Base-by-base conservation (phyloP, 1,140 invertebrate species). In the Dinoponera quadriceps region DNA sequence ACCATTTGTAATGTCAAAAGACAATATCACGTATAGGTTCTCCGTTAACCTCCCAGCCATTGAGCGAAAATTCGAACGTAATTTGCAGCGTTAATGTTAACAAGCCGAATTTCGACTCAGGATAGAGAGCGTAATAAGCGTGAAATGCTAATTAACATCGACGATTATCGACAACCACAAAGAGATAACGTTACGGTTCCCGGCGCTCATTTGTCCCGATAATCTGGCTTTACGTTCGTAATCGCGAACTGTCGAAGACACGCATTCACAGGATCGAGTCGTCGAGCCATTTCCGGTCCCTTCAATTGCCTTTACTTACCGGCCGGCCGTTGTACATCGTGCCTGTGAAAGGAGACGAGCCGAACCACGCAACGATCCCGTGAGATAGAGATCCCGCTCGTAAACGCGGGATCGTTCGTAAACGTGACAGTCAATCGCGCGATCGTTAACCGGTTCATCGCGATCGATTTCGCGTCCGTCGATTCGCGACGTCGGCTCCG, bases 401-500 rank as follows among this genome's bases (percentile, higher is more conserved):
- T 82, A 71, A 88, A 88, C 22, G 49, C 27, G 51, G 55, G 33
- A 57, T 69, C 18, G 51, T 65, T 69, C 68, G 38, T 57, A 86
- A 86, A 59, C 55, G 49, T 38, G 55, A 86, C 65, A n/a, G 71
- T 75, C 68, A 54, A 11, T 66, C 49, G 84, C 38, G 84, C 60
- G 82, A 87, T 86, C 85, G 75, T 84, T 87, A 77, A 84, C 74
- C 65, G 60, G 73, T 85, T 87, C 85, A 83, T 87, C 83, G 69
- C 74, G 49, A 87, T 87, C 86, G 80, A 86, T 86, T 86, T 77
- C 69, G 49, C 60, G 60, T 72, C 44, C 60, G 44, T 18, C 51
- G 49, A 38, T 33, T 66, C 27, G 51, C 25, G 25, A 75, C 44
- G n/a, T 14, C 11, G 27, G 25, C 3, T 11, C 33, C 65, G 51